phyloP scores from a whole-genome alignment of 2,888 invertebrate species.

The Melinopterus prodromus region DNA sequence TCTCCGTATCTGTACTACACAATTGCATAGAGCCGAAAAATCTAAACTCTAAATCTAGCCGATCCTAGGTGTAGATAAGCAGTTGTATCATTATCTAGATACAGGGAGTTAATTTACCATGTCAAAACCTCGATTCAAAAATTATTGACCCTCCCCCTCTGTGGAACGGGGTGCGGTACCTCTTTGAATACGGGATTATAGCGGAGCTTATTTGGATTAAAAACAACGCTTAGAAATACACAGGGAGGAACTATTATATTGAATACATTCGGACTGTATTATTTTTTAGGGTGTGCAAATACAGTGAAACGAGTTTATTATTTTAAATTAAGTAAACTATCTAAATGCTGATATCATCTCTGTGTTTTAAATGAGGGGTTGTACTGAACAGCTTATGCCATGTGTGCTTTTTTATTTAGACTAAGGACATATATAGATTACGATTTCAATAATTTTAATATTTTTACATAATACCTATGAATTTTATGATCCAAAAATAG shows the following conservation, averaged over 20 bases:
- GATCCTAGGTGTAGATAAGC: slow-evolving; percentile 9
- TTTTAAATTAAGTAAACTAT: neutral
- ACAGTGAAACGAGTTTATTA: neutral
- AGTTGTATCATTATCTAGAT: slow-evolving; percentile 33
- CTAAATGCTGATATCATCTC: neutral
- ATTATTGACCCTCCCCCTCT: slow-evolving; percentile 34
- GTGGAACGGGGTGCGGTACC: slow-evolving; percentile 24
- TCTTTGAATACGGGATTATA: slow-evolving; percentile 20
- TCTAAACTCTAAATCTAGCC: neutral
- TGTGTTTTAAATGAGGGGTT: neutral
- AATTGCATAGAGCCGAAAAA: neutral
- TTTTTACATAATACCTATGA: no score
- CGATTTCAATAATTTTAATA: no score
- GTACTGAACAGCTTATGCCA: neutral
- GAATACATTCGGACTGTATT: neutral
- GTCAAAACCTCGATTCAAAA: slow-evolving; percentile 31
- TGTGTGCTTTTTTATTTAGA: no score
- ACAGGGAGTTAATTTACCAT: slow-evolving; percentile 33
- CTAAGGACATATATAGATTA: no score
- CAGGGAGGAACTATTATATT: neutral
- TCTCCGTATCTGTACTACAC: neutral
- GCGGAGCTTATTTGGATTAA: slow-evolving; percentile 19
- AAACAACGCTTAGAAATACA: neutral
- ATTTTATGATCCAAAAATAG: no score
- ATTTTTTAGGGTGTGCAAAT: neutral